Conservation (phyloP, 2,113 vertebrate genomes). For the Campylorhamphus procurvoides region DNA sequence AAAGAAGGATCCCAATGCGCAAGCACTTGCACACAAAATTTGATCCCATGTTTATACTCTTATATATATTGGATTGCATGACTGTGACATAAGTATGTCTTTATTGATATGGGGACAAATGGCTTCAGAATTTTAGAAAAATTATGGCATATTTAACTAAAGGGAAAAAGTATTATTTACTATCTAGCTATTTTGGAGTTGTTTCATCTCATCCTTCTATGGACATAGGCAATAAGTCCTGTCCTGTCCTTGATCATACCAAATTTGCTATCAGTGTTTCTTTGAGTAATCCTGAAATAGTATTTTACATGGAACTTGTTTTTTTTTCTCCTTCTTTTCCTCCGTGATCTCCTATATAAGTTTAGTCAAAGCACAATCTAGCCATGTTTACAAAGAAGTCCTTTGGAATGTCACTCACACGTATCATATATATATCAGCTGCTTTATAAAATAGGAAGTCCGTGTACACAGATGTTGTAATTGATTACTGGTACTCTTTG, state of each 20-base stretch:
- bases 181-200: not conserved
- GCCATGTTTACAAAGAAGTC: not conserved
- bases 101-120: not conserved
- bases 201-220: not conserved
- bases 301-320: not conserved
- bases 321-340: not conserved
- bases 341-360: not conserved
- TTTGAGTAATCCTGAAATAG: not conserved
- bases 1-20: not conserved
- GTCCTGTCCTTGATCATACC: not conserved
- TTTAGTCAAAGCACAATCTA: not conserved
- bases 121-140: not conserved
- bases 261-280: not conserved
- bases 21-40: not conserved
- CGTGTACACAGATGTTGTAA: rapidly evolving
- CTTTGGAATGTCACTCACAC: not conserved
- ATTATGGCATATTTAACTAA: not conserved
- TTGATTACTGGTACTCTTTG: rapidly evolving
- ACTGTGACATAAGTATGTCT: not conserved
- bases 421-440: not conserved
- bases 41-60: rapidly evolving
- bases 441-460: not conserved
- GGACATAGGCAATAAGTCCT: not conserved
- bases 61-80: not conserved
- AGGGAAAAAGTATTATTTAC: not conserved